Evolutionary conservation across 2,888 invertebrate genomes (phyloP).

Genomic region (Nymphalis c-album): DNA sequence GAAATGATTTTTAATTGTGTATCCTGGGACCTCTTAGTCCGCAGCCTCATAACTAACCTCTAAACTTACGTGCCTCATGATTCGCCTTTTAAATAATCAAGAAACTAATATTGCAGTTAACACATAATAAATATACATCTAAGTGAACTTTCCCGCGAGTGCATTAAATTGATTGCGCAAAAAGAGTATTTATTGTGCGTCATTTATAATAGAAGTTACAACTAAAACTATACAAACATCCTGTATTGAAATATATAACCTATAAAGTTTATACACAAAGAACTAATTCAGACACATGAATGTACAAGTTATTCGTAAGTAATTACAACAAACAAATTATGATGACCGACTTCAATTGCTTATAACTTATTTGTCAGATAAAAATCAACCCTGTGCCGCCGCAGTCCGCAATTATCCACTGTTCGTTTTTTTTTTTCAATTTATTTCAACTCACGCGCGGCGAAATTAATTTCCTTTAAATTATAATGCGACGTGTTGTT

Average conservation of each 20-base stretch:
- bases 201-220: background rate
- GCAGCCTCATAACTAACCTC: no score
- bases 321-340: conserved; percentile 37
- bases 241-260: background rate
- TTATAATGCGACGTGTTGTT: conserved; percentile 38
- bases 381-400: conserved; percentile 47
- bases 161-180: no score
- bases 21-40: no score
- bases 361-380: conserved; percentile 53
- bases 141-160: no score
- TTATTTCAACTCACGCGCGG: conserved; percentile 49
- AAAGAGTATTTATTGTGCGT: no score
- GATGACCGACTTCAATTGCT: conserved; percentile 47
- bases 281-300: conserved; percentile 4
- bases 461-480: conserved; percentile 38
- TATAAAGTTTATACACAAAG: conserved; percentile 1
- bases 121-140: no score
- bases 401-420: conserved; percentile 27
- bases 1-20: no score
- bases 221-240: background rate
- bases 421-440: conserved; percentile 46
- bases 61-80: no score
- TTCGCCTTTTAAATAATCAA: no score
- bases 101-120: no score
- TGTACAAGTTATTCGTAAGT: background rate